A percentile compares a stretch with the other conserved stretches of the same genome.
Conservation (phyloP, 2,113 vertebrate genomes). For the Himantopus leucocephalus region DNA sequence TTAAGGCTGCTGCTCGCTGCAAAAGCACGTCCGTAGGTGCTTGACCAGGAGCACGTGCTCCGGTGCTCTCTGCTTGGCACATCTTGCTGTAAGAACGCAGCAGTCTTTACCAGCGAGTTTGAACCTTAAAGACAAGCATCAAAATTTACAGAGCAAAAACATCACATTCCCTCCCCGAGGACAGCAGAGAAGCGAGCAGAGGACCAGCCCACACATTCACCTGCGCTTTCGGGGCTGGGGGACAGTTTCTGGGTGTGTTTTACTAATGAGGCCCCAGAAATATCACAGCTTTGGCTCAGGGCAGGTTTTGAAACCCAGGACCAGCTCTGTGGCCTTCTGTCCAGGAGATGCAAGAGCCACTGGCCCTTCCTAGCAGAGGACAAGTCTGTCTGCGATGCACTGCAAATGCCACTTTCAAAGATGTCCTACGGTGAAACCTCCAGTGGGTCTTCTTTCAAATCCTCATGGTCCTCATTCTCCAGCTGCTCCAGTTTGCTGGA, state of each 20-base stretch:
- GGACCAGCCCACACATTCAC: fast-evolving
- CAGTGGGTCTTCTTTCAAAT: conserved; percentile 69
- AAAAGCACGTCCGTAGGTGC: not conserved
- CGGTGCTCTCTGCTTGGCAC: not conserved
- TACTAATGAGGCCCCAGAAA: not conserved
- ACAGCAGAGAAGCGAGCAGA: not conserved
- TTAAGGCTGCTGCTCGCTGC: not conserved
- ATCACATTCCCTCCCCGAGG: fast-evolving
- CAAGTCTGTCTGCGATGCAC: not conserved
- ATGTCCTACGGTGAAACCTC: conserved; percentile 68
- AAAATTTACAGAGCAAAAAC: not conserved
- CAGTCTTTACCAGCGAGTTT: not conserved
- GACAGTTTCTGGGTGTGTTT: not conserved
- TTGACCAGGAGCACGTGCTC: fast-evolving
- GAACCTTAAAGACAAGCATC: not conserved
- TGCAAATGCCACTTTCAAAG: not conserved
- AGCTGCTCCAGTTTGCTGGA: conserved; percentile 62
- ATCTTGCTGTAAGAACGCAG: fast-evolving
- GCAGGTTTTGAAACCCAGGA: not conserved
- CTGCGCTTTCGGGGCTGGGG: fast-evolving
- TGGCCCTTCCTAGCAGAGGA: not conserved
- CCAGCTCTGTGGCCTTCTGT: not conserved
- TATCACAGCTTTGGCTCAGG: not conserved
- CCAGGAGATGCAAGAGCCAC: not conserved
- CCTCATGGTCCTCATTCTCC: conserved; percentile 65